These are phyloP conservation scores for Recurvirostra avosetta DNA, from an alignment of 2,113 vertebrate genomes.

Conservation along the genomic window DNA sequence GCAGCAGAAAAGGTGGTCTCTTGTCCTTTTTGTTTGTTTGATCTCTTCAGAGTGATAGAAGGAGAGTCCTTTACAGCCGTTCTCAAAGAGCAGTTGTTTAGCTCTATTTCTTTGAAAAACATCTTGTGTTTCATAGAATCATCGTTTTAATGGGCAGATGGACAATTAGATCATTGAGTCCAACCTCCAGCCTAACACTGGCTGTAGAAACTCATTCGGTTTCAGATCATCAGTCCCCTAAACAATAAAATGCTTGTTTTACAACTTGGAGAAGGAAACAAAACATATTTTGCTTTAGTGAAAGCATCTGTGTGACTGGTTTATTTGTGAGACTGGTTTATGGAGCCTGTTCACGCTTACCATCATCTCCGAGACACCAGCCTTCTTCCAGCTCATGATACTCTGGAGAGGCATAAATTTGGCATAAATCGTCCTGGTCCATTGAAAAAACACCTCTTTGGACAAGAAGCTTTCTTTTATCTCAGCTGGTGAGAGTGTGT, in stretches of 20 bases:
- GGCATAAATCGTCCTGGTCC: not conserved
- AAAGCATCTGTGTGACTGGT: not conserved
- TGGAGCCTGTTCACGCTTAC: not conserved
- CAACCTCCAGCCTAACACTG: not conserved
- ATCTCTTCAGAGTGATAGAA: not conserved
- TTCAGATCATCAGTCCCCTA: not conserved
- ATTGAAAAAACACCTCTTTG: not conserved
- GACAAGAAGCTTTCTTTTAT: not conserved
- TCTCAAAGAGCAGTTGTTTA: not conserved
- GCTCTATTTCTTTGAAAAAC: not conserved
- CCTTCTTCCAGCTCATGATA: accelerated
- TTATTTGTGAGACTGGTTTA: not conserved
- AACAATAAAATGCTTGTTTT: not conserved
- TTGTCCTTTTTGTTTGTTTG: not conserved
- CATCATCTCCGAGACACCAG: not conserved
- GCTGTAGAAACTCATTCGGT: not conserved
- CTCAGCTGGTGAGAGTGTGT: not conserved
- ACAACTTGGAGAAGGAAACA: not conserved
- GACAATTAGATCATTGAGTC: not conserved
- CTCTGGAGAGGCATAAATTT: not conserved
- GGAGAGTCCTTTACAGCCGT: not conserved
- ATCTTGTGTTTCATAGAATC: not conserved
- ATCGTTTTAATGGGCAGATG: not conserved
- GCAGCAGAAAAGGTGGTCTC: not conserved
- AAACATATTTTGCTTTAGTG: not conserved